Evolutionary conservation across 2,888 invertebrate genomes (phyloP).

Genomic region (Mythimna lalbum): DNA sequence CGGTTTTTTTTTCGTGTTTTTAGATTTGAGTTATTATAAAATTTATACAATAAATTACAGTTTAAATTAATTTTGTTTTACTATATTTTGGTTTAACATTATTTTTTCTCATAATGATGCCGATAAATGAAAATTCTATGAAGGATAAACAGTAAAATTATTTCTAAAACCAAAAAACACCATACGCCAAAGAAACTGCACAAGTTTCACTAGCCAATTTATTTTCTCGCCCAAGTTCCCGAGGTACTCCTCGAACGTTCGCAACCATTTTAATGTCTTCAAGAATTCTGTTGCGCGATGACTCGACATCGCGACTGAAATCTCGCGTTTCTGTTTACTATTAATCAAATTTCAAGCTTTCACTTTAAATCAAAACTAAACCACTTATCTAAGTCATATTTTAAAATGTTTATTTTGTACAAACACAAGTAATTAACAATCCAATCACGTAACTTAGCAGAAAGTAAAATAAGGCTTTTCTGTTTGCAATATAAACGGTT

Average conservation of each 20-base stretch:
- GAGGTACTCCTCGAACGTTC: conserved; percentile 63
- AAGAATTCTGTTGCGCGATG: conserved; percentile 73
- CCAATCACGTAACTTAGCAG: conserved; percentile 18
- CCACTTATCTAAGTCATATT: conserved; percentile 54
- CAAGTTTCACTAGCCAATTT: conserved; percentile 5
- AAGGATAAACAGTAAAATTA: neutral
- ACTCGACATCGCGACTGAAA: conserved; percentile 72
- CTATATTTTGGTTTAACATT: too few species aligned
- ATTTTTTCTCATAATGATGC: neutral
- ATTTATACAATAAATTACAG: neutral
- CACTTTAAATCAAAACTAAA: conserved; percentile 58
- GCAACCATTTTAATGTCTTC: conserved; percentile 70
- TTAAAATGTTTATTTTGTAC: conserved; percentile 39
- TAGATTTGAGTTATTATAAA: too few species aligned
- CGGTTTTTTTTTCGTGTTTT: neutral
- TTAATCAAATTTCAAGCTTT: conserved; percentile 71
- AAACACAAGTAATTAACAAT: conserved; percentile 30
- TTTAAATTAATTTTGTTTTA: neutral
- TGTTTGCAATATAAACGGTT: neutral
- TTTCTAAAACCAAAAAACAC: neutral
- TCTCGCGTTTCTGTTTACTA: conserved; percentile 71
- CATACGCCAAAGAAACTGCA: neutral
- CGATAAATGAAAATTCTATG: neutral
- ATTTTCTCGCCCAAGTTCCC: conserved; percentile 3
- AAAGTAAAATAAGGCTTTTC: neutral